Base-by-base conservation (phyloP, 2,797 vertebrate species). In the Helostoma temminkii region DNA sequence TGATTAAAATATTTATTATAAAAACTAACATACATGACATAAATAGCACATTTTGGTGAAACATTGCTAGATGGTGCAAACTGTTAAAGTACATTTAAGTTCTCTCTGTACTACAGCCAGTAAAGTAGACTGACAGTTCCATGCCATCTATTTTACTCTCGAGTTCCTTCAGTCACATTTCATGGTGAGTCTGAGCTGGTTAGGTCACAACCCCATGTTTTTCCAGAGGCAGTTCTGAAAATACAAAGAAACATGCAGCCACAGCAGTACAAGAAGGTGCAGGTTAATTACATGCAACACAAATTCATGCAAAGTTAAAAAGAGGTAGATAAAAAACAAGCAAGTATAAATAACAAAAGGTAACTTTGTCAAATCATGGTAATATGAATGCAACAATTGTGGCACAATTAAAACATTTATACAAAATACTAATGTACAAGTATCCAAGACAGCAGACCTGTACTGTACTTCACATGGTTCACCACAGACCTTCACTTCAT, bases 1-100 rank as follows among this genome's bases (percentile, higher is more conserved):
- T 19, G 26, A 57, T 69, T 79, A 82, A 57, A 89, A 86, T 82
- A 90, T 92, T 90, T 91, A 91, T 90, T 91, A 66, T 74, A 77
- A 83, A 85, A 70, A 81, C 62, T n/a, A n/a, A 78, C 37, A 80
- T 30, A 74, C 37, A 53, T 46, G n/a, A 82, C 62, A 82, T 47
- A 65, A 55, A 66, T 19, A 53, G 25, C 45, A 66, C 56, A 22
- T 66, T 76, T 37, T 41, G 56, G 36, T 67, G 69, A 74, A 62
- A 52, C 25, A 58, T 19, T 55, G 52, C 45, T n/a, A 42, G 26
- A 74, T 12, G 9, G 66, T 66, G 24, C 48, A 82, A 52, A 53
- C 19, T 37, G 66, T 12, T 66, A 21, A 49, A 81, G 66, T 36
- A 43, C 46, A 64, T 56, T 39, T 22, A 36, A 45, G 5, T 37